These are phyloP conservation scores for Penaeus vannamei DNA, from an alignment of 1,140 invertebrate genomes.

Conservation along the genomic window DNA sequence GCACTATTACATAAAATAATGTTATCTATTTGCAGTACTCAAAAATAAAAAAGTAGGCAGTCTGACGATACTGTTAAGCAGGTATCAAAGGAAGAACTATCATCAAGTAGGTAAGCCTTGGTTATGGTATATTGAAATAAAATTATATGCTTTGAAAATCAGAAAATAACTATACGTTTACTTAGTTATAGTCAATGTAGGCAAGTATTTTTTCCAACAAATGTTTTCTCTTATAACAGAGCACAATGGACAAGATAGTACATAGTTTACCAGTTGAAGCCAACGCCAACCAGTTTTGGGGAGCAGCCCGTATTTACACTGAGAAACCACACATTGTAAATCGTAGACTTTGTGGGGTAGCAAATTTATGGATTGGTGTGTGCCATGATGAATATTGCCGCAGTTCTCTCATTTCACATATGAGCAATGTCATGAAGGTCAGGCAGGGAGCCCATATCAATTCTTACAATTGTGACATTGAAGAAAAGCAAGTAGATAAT, in stretches of 20 bases:
- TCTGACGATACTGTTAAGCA: not conserved
- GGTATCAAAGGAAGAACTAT: not conserved
- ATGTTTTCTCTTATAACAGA: not conserved
- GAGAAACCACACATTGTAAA: conserved; percentile 65
- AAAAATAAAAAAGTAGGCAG: not conserved
- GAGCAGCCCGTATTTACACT: conserved; percentile 58
- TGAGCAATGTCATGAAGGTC: no score
- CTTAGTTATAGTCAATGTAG: no score
- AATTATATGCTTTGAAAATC: no score
- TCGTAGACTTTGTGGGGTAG: conserved; percentile 59
- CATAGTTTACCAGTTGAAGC: conserved; percentile 38
- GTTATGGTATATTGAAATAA: no score
- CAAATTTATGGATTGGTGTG: conserved; percentile 58
- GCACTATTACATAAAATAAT: not conserved
- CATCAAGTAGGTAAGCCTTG: no score
- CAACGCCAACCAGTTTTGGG: conserved; percentile 55
- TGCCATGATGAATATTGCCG: conserved; percentile 7
- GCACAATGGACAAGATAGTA: conserved; percentile 31
- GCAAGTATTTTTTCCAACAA: not conserved
- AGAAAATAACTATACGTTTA: no score
- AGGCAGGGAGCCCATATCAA: no score
- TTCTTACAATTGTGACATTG: not conserved
- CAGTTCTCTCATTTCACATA: not conserved
- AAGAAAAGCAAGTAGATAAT: not conserved
- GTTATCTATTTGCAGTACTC: conserved; percentile 38